Percentiles rank a stretch among this genome's conserved stretches.
phyloP scores from a whole-genome alignment of 1,140 invertebrate genomes.

The Tetragnatha versicolor region DNA sequence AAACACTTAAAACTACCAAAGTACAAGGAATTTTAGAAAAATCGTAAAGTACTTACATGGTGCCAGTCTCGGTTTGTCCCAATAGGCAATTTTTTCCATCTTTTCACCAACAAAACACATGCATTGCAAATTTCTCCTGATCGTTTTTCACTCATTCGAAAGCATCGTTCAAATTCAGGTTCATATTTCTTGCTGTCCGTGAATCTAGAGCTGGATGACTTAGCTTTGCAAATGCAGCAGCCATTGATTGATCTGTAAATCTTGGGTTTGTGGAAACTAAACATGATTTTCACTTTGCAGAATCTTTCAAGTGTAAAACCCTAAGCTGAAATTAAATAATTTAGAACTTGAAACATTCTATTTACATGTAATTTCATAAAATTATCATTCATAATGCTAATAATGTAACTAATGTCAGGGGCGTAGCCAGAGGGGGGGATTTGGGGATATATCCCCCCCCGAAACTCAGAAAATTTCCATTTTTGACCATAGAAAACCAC shows the following conservation, averaged over 20 bases:
- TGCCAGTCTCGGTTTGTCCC: slow-evolving; percentile 82
- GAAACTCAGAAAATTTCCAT: too few species aligned
- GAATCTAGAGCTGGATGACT: slow-evolving; percentile 83
- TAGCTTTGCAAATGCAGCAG: slow-evolving; percentile 88
- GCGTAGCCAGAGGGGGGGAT: too few species aligned
- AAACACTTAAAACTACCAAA: too few species aligned
- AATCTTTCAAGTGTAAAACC: slow-evolving; percentile 18
- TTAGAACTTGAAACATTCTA: background rate
- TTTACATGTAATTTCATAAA: too few species aligned
- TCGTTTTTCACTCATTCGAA: slow-evolving; percentile 74
- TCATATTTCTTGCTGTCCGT: slow-evolving; percentile 88
- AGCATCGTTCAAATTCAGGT: slow-evolving; percentile 83
- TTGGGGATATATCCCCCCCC: too few species aligned
- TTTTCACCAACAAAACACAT: slow-evolving; percentile 83
- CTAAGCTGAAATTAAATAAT: background rate
- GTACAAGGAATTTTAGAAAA: too few species aligned
- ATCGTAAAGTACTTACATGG: slow-evolving; percentile 78
- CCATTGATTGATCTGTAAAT: slow-evolving; percentile 83
- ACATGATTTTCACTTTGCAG: slow-evolving; percentile 70
- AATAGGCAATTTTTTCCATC: slow-evolving; percentile 82
- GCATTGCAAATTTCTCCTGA: slow-evolving; percentile 89
- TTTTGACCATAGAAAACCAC: too few species aligned
- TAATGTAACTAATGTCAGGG: too few species aligned
- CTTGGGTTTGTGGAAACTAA: slow-evolving; percentile 88
- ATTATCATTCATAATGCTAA: too few species aligned